Conservation (phyloP, 1,140 invertebrate genomes). For the Conus betulinus region DNA sequence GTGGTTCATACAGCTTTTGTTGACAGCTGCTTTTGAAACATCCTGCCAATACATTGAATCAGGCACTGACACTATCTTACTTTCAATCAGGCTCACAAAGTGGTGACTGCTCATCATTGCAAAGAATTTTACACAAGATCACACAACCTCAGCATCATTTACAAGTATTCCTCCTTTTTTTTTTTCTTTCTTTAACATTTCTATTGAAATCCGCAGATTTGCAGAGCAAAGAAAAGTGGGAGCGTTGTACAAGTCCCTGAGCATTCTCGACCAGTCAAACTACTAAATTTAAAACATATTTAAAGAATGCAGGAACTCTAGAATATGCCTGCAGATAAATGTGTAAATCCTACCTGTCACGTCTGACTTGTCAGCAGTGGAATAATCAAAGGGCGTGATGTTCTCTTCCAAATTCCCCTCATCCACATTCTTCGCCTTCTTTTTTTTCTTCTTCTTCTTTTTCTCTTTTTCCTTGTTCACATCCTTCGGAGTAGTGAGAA, state of each 20-base stretch:
- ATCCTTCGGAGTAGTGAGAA: neutral
- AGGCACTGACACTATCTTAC: too few species aligned
- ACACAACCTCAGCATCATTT: too few species aligned
- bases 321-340: neutral
- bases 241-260: neutral
- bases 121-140: too few species aligned
- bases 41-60: too few species aligned
- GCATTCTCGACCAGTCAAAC: too few species aligned
- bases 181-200: too few species aligned
- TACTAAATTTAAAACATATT: neutral
- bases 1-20: too few species aligned
- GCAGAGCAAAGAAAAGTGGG: neutral
- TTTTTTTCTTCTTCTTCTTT: slow-evolving; percentile 35
- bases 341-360: slow-evolving; percentile 24
- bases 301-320: too few species aligned
- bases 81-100: too few species aligned
- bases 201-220: neutral
- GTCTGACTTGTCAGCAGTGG: slow-evolving; percentile 33
- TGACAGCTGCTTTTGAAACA: too few species aligned
- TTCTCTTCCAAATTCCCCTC: neutral
- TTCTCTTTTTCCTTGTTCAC: neutral
- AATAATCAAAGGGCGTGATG: slow-evolving; percentile 43
- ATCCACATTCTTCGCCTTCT: neutral
- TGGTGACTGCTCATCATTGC: too few species aligned
- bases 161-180: too few species aligned